Base-by-base conservation (phyloP, 2,888 invertebrate species). In the Tachina lurida region DNA sequence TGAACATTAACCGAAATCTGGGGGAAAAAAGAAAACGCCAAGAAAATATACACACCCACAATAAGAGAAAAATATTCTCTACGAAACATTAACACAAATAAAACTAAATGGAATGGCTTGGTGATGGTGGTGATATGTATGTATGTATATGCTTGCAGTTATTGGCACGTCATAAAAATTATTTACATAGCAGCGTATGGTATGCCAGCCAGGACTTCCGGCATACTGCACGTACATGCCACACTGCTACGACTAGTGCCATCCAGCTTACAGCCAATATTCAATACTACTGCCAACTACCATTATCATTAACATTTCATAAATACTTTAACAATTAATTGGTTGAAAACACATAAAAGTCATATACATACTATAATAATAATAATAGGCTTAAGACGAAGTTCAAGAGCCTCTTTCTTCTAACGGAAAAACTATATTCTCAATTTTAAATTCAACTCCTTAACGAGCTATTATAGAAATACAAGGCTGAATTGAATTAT, bases 161-260 rank as follows among this genome's bases (percentile, higher is more conserved):
- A 78, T 74, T 78, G 74, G 81, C 85, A 82, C 77, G 58, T 82
- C 78, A 85, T 71, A 85, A 82, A 82, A 85, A 82, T 82, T 85
- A 85, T 82, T 85, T 85, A 85, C 78, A 82, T 78, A 58, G 52
- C 22, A 70, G 77, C 65, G 56, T 58, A 60, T 52, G 43, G 76
- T 49, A 17, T 76, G 77, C 45, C 31, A 31, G 31, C 31, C 77
- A 63, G 70, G 54, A 52, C 70, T 65, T 71, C 19, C 52, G 58
- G 56, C 68, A 67, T 75, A 58, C 70, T 79, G 19, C 52, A 60
- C 19, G 31, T 71, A 43, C 68, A 52, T 54, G 45, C 56, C 62
- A 56, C 49, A 22, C 54, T 17, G 10, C 75, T 70, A 43, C 47
- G 54, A 47, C 15, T 41, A 31, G 31, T 31, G 12, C 43, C 19